Percentiles rank a stretch among this genome's conserved stretches.
Evolutionary conservation across 2,113 vertebrate species (phyloP).

Genomic region (Felis catus): F.catus_Fca126_mat1.0 CM031411.1:114994001-114994500

Average conservation of each 20-base stretch:
- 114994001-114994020: too few relatives aligned
- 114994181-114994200: too few relatives aligned
- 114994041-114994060: too few relatives aligned
- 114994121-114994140: too few relatives aligned
- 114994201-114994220: not conserved
- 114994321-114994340: not conserved
- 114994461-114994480: not conserved
- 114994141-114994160: too few relatives aligned
- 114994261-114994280: not conserved
- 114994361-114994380: not conserved
- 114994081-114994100: too few relatives aligned
- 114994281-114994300: not conserved
- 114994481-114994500: not conserved
- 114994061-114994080: too few relatives aligned
- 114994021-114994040: too few relatives aligned
- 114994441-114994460: not conserved
- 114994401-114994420: not conserved
- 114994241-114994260: not conserved
- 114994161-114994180: too few relatives aligned
- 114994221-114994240: not conserved
- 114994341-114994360: not conserved
- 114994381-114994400: not conserved
- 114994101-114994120: too few relatives aligned
- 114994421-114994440: not conserved
- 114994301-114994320: not conserved